These are phyloP conservation scores for Kryptolebias ocellatus DNA, from an alignment of 2,797 vertebrate species.

Conservation along the genomic window DNA sequence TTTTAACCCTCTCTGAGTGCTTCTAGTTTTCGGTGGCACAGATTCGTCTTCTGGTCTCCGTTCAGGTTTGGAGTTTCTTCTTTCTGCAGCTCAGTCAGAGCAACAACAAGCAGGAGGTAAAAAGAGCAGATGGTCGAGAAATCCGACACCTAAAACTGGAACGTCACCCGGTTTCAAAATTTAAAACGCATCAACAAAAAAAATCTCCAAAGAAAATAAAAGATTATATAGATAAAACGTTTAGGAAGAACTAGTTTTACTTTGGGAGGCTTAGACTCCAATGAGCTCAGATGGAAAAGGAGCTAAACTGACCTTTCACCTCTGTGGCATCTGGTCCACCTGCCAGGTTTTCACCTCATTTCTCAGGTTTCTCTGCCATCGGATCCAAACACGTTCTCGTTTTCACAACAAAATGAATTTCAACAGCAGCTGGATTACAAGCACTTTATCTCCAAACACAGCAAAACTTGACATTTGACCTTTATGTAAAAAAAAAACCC, in stretches of 20 bases:
- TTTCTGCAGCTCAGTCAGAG: conserved; percentile 12
- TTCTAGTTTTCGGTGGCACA: not conserved
- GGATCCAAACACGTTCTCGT: not conserved
- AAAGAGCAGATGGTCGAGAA: conserved; percentile 39
- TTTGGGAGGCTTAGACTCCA: not conserved
- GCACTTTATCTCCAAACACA: not conserved
- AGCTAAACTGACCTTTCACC: not conserved
- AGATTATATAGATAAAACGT: not conserved
- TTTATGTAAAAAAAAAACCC: not conserved
- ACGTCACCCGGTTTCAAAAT: conserved; percentile 47
- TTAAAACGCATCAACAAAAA: conserved; percentile 26
- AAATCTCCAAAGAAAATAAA: conserved; percentile 23
- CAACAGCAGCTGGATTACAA: not conserved
- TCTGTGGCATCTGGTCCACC: conserved; percentile 16
- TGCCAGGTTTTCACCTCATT: conserved; percentile 1
- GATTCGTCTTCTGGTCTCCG: not conserved
- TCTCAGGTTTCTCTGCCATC: conserved; percentile 2
- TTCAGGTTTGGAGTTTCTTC: conserved; percentile 24
- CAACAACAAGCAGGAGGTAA: conserved; percentile 33
- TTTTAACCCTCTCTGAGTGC: no score
- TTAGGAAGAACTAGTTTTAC: not conserved
- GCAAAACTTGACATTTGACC: not conserved
- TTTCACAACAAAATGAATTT: not conserved
- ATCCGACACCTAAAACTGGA: conserved; percentile 34
- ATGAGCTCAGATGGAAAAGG: not conserved